These are phyloP conservation scores for Malthinus seriepunctatus DNA, from an alignment of 2,888 invertebrate species.

Conservation along the genomic window DNA sequence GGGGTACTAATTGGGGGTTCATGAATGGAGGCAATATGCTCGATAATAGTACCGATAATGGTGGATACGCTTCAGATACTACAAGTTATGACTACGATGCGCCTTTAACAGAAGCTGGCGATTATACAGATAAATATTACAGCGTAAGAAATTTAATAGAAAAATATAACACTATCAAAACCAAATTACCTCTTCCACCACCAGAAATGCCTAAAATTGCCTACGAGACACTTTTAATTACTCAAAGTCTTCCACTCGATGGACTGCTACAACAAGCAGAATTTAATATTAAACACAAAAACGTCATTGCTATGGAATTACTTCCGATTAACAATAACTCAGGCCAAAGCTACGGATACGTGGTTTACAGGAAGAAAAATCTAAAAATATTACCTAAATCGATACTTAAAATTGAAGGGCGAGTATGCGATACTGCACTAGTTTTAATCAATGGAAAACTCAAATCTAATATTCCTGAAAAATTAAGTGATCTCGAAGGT, in stretches of 20 bases:
- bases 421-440: conserved; percentile 57
- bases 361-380: conserved; percentile 55
- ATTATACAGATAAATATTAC: conserved; percentile 82
- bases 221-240: conserved; percentile 41
- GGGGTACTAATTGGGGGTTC: conserved; percentile 87
- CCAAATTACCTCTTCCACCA: conserved; percentile 48
- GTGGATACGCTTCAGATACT: conserved; percentile 48
- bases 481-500: conserved; percentile 41
- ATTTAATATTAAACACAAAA: conserved; percentile 20
- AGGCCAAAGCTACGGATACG: conserved; percentile 63
- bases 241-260: conserved; percentile 33
- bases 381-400: conserved; percentile 41
- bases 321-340: conserved; percentile 50
- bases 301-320: conserved; percentile 45
- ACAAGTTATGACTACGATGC: conserved; percentile 72
- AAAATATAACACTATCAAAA: conserved; percentile 45
- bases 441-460: conserved; percentile 54
- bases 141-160: conserved; percentile 62
- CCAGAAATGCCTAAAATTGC: conserved; percentile 41
- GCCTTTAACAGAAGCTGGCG: conserved; percentile 86
- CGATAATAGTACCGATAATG: conserved; percentile 36
- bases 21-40: conserved; percentile 48
- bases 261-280: conserved; percentile 31
- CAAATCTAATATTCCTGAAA: conserved; percentile 44
- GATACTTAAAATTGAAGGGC: conserved; percentile 47